Evolutionary conservation across 2,797 vertebrate genomes (phyloP).

Genomic region (Kryptopterus vitreolus): DNA sequence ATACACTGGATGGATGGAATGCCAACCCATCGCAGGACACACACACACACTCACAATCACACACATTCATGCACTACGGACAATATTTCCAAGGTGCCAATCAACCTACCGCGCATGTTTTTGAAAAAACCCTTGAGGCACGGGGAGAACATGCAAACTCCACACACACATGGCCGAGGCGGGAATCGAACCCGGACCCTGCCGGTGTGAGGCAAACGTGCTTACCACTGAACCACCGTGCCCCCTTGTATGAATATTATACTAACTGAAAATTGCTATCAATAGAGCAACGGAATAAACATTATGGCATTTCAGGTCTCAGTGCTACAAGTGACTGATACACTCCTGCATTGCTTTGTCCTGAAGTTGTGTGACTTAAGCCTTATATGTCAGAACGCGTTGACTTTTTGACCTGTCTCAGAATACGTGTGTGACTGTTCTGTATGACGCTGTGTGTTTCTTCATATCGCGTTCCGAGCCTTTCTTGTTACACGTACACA

Average conservation of each 20-base stretch:
- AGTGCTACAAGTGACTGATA: background rate
- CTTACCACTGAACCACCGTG: too few species aligned
- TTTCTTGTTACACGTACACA: background rate
- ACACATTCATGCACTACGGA: too few species aligned
- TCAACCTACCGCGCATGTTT: too few species aligned
- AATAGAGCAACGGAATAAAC: background rate
- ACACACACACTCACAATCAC: too few species aligned
- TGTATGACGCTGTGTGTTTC: background rate
- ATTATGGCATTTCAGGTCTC: background rate
- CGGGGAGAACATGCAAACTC: too few species aligned
- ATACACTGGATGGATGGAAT: too few species aligned
- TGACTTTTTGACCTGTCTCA: background rate
- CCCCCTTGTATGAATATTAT: background rate
- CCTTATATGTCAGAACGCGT: background rate
- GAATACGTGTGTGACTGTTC: background rate
- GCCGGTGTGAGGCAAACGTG: too few species aligned
- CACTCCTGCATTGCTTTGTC: background rate
- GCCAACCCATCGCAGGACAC: too few species aligned
- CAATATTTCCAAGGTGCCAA: too few species aligned
- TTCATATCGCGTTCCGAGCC: background rate
- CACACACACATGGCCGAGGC: too few species aligned
- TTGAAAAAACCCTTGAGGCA: too few species aligned
- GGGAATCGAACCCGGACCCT: too few species aligned
- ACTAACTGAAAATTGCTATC: background rate
- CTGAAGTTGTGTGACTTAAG: background rate